These are phyloP conservation scores for Pristionchus maxplancki DNA, from an alignment of 2,888 invertebrate species.

Conservation along the genomic window DNA sequence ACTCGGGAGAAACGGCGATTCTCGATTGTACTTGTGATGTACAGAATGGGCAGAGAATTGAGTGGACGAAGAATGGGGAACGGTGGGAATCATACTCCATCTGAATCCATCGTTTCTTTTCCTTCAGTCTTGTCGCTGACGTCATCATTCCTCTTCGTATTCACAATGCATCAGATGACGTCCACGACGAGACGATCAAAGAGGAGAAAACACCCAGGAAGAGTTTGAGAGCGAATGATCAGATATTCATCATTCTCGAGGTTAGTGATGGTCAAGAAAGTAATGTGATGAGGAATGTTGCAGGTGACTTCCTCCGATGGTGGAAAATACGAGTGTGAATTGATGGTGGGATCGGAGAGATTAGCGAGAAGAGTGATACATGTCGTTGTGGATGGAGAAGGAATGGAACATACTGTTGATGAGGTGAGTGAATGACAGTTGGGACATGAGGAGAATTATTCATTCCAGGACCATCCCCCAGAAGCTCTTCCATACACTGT, in stretches of 20 bases:
- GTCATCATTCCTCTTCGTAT: not conserved
- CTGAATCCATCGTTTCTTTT: not conserved
- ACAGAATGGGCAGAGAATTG: conserved; percentile 49
- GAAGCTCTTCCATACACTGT: not conserved
- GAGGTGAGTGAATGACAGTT: conserved; percentile 5
- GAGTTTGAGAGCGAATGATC: conserved; percentile 41
- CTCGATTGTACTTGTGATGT: conserved; percentile 49
- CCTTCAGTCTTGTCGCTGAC: conserved; percentile 4
- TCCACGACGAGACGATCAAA: not conserved
- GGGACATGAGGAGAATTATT: not conserved
- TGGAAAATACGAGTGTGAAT: conserved; percentile 32
- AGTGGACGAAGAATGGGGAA: conserved; percentile 46
- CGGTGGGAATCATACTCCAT: not conserved
- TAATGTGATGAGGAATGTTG: not conserved
- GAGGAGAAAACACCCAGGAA: conserved; percentile 29
- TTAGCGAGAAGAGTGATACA: conserved; percentile 19
- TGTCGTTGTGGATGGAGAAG: conserved; percentile 39
- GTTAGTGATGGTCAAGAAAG: too few relatives aligned
- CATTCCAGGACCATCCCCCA: not conserved
- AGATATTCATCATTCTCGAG: conserved; percentile 47
- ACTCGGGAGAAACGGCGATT: not conserved
- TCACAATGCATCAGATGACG: not conserved
- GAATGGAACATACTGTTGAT: not conserved
- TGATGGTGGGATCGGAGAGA: conserved; percentile 42
- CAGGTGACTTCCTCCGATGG: conserved; percentile 4